Evolutionary conservation across 2,797 vertebrate species (phyloP), one percentile per base, ranked within the genome.

Genomic region (Uromys caudimaculatus): DNA sequence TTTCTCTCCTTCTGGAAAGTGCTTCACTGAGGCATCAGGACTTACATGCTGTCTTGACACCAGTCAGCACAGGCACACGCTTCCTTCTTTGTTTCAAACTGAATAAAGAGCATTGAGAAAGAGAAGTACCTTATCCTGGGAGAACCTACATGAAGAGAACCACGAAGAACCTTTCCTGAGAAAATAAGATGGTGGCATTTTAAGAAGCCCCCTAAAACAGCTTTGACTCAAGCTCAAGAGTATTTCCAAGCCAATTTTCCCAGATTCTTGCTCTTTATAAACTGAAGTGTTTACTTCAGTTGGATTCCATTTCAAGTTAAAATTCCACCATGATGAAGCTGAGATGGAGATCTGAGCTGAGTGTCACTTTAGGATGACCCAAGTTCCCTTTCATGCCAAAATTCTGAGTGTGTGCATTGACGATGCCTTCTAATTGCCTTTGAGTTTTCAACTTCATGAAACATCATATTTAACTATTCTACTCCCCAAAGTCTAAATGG

Each of bases 391-490:
- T n/a, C 29, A 89, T 90, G 96, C 94, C 97, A 95, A 90, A 90
- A 47, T 73, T 78, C 12, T 85, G 56, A 82, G n/a, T 93, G 93
- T 77, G 50, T 92, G 41, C 58, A 87, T 84, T 96, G 83, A 95
- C 12, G 64, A 78, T 78, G 89, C 23, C 85, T 94, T 91, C 64
- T 95, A 90, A 82, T 56, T 69, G 60, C 38, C 54, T 95, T 96
- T 94, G 82, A 95, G 93, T 79, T 93, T 92, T 93, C 79, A 94
- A 88, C 90, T 82, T 78, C 89, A 86, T 90, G 84, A 90, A 94
- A 93, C 91, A 93, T 91, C 91, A 91, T 54, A 77, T 96, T 95
- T 95, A 97, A 97, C 97, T 97, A 84, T 94, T 96, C 93, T 35
- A 19, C 94, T 97, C 96, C 86, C 97, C 95, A 97, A 3, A 60